These are phyloP conservation scores for Pelusios castaneus DNA, from an alignment of 2,113 vertebrate species.

Conservation along the genomic window DNA sequence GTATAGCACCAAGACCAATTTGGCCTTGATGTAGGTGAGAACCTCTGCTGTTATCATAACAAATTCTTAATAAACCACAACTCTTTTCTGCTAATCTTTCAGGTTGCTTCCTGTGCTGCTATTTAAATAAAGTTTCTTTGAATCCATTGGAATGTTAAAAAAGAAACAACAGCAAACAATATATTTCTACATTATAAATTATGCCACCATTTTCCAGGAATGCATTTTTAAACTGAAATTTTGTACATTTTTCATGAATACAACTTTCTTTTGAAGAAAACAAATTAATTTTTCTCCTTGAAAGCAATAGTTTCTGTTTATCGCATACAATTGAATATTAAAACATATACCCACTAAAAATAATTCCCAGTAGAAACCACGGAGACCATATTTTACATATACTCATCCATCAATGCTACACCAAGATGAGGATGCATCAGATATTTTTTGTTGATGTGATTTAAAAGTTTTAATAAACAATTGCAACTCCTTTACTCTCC, in stretches of 20 bases:
- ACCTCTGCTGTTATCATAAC: background rate
- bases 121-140: background rate
- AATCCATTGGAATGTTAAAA: background rate
- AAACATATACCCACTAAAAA: background rate
- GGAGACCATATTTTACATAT: background rate
- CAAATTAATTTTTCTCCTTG: background rate
- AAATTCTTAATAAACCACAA: background rate
- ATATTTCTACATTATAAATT: background rate
- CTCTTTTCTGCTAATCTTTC: background rate
- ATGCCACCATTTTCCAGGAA: background rate
- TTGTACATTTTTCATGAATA: background rate
- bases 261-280: background rate
- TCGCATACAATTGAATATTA: background rate
- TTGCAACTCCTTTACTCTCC: background rate
- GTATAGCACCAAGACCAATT: background rate
- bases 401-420: background rate
- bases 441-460: background rate
- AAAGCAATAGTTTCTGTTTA: background rate
- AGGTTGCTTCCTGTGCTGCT: background rate
- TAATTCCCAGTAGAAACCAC: background rate
- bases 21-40: background rate
- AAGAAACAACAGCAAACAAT: background rate
- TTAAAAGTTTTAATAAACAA: slow-evolving; percentile 30
- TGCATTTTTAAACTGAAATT: background rate
- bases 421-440: background rate